Evolutionary conservation across 2,797 vertebrate species (phyloP), one percentile per base, ranked within the genome.

Genomic region (Lagocephalus sceleratus): DNA sequence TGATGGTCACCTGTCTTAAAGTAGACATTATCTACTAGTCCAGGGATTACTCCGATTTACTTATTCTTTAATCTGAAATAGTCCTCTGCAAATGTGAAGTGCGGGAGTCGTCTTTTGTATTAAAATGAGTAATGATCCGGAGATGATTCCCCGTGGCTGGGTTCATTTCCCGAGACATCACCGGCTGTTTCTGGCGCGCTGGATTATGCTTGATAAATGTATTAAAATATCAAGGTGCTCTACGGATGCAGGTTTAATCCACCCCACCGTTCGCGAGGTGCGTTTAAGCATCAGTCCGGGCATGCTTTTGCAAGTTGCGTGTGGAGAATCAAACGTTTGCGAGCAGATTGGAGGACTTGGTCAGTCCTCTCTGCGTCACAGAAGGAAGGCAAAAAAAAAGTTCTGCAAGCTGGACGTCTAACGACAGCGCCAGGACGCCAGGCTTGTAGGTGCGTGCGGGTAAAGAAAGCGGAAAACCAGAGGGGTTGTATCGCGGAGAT

Each of bases 401-500:
- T 57, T 57, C 16, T 38, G 20, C 55, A 46, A 53, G 35, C 59
- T 64, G 19, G n/a, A 60, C 71, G 68, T 63, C 51, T n/a, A 65
- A 56, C 60, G 22, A 48, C 54, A 57, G 23, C 1, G 16, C 5
- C 56, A 67, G 51, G 66, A 56, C 17, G 29, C 29, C 48, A 21
- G 57, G 60, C 16, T n/a, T n/a, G n/a, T n/a, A n/a, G n/a, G 63
- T 66, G 66, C 68, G 43, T 39, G 66, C 21, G 45, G 67, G 66
- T 63, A 69, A 63, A 51, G 58, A 10, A 42, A 20, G 53, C 38
- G n/a, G 9, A 20, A 53, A 66, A 60, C 65, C 57, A 56, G 52
- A 60, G 58, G 16, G 64, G 66, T 65, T 69, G 51, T 66, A 61
- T 67, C 59, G 68, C 61, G 59, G 52, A 76, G 61, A 73, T 70